Evolutionary conservation across 2,113 vertebrate species (phyloP).

Genomic region (Dipodomys ordii): DNA sequence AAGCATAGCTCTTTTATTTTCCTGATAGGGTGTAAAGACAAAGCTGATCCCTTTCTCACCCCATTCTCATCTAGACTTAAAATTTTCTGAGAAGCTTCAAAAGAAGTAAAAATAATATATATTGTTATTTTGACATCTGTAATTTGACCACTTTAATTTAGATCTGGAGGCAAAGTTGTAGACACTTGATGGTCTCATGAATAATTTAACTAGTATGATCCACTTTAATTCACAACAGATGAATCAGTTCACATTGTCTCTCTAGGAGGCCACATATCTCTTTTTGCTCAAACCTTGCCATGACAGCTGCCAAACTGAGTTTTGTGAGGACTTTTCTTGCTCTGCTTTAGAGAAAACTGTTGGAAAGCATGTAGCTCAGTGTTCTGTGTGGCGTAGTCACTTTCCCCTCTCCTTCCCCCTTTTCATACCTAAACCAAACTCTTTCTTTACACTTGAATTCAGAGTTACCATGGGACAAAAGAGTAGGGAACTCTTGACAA

Average conservation of each 20-base stretch:
- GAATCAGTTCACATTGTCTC: not conserved
- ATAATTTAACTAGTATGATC: not conserved
- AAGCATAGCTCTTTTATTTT: not conserved
- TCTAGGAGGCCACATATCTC: not conserved
- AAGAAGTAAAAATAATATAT: slow-evolving; percentile 26
- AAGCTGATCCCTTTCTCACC: not conserved
- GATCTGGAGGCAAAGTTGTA: not conserved
- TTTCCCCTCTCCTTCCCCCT: not conserved
- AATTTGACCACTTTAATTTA: slow-evolving; percentile 1
- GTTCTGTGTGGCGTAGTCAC: too few relatives aligned
- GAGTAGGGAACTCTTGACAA: slow-evolving; percentile 43
- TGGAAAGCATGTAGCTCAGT: not conserved
- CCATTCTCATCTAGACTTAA: not conserved
- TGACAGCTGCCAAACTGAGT: not conserved
- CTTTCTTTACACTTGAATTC: slow-evolving; percentile 63
- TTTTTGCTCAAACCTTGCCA: slow-evolving; percentile 18
- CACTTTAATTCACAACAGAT: not conserved
- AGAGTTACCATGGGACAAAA: slow-evolving; percentile 30
- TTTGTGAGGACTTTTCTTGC: slow-evolving; percentile 1
- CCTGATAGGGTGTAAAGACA: not conserved
- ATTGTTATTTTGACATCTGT: not conserved
- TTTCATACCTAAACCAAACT: slow-evolving; percentile 25
- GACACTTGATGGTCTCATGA: not conserved
- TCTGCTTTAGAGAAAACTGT: not conserved
- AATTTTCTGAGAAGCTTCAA: not conserved